phyloP scores from a whole-genome alignment of 2,888 invertebrate species.

The Spodoptera littoralis region DNA sequence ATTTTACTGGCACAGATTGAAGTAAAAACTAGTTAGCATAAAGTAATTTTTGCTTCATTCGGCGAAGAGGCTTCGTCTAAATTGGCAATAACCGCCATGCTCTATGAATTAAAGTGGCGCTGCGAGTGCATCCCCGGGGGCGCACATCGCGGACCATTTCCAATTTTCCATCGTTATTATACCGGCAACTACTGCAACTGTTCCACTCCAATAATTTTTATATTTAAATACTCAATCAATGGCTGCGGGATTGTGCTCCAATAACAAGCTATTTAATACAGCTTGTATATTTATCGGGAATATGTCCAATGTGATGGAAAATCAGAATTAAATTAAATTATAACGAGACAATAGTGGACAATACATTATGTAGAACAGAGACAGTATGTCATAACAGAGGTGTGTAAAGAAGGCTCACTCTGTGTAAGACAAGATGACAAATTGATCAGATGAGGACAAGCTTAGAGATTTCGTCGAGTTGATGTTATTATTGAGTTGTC shows the following conservation, averaged over 20 bases:
- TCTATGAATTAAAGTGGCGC: conserved; percentile 22
- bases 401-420: conserved; percentile 1
- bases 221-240: conserved; percentile 38
- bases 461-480: no score
- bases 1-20: background rate
- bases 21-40: background rate
- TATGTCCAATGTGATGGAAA: conserved; percentile 8
- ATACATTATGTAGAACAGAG: conserved; percentile 17
- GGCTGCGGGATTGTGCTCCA: conserved; percentile 12
- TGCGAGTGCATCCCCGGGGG: conserved; percentile 34
- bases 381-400: conserved; percentile 1
- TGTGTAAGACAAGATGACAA: background rate
- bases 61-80: conserved; percentile 10
- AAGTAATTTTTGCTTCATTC: background rate
- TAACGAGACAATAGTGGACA: conserved; percentile 10
- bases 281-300: conserved; percentile 7
- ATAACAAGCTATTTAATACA: conserved; percentile 25
- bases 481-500: no score
- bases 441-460: no score
- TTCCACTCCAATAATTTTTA: conserved; percentile 39
- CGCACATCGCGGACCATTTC: conserved; percentile 31
- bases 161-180: conserved; percentile 44
- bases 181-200: conserved; percentile 22
- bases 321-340: conserved; percentile 17
- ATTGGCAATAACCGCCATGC: conserved; percentile 43